phyloP scores from a whole-genome alignment of 2,113 vertebrate species.

The Gallinago undulata region DNA sequence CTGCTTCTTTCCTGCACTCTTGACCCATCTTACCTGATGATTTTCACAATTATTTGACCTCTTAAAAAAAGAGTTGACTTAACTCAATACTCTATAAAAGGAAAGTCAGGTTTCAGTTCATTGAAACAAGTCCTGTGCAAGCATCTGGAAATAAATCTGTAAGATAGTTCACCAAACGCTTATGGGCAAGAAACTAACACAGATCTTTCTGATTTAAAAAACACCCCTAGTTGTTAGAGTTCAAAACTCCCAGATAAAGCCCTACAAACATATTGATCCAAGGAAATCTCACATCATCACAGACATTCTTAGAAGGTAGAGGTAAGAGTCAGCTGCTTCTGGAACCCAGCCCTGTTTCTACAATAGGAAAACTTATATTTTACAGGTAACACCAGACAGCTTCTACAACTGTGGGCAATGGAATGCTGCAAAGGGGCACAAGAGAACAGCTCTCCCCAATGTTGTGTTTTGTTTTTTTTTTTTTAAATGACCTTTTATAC shows the following conservation, averaged over 20 bases:
- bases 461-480: background rate
- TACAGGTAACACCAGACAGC: background rate
- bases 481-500: background rate
- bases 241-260: background rate
- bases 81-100: background rate
- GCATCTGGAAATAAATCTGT: background rate
- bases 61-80: background rate
- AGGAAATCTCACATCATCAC: background rate
- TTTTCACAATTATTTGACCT: background rate
- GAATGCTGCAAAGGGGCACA: background rate
- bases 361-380: background rate
- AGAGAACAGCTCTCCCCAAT: background rate
- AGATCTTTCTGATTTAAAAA: background rate
- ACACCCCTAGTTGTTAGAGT: background rate
- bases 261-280: background rate
- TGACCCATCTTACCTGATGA: background rate
- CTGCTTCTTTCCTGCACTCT: background rate
- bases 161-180: background rate
- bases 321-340: background rate
- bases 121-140: background rate
- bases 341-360: background rate
- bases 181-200: background rate
- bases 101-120: slow-evolving; percentile 20
- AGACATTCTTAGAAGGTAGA: background rate
- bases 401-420: background rate